Evolutionary conservation across 2,888 invertebrate species (phyloP), one percentile per base, ranked within the genome.

Genomic region (Campaea margaritaria): DNA sequence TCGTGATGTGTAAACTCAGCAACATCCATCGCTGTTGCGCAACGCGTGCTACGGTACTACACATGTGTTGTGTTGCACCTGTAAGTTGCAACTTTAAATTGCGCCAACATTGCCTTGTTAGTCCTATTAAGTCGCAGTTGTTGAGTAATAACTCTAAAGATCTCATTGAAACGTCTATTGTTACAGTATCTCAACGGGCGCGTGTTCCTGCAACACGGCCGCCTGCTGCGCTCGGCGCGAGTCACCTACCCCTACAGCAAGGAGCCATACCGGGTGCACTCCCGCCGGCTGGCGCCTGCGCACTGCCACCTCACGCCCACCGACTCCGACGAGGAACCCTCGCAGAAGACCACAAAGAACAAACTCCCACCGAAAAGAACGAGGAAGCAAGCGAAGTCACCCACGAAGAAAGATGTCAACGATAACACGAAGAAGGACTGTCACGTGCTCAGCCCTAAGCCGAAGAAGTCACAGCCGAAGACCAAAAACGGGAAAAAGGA

Each of bases 141-240:
- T 21, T 21, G 5, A 21, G 5, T 21, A 2, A 21, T 21, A 21
- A 21, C 21, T 21, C 21, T 5, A 3, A 3, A 21, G 2, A 3
- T 5, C 2, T 21, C 5, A 21, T 21, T 5, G 2, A 21, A 21
- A 2, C 21, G 21, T 21, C 21, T 69, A 59, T 68, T 73, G 72
- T 92, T 93, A 21, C 84, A 96, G 96, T 96, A 96, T 81, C 93
- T 96, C 15, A 96, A 96, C 81, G 96, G 96, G 0, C 93, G 94
- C 69, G 94, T 96, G 12, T 96, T 95, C 76, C 89, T 96, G 1
- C 96, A 96, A 85, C 95, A 95, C 53, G 95, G 95, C 0, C 94
- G 95, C 78, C 93, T 95, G 48, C 82, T 96, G 54, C 93, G 95
- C 45, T 94, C 95, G 10, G 96, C 95, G 0, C 94, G 94, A 72